A percentile compares a stretch with the other conserved stretches of the same genome.
Conservation (phyloP, 2,113 vertebrate genomes). For the Natator depressus region DNA sequence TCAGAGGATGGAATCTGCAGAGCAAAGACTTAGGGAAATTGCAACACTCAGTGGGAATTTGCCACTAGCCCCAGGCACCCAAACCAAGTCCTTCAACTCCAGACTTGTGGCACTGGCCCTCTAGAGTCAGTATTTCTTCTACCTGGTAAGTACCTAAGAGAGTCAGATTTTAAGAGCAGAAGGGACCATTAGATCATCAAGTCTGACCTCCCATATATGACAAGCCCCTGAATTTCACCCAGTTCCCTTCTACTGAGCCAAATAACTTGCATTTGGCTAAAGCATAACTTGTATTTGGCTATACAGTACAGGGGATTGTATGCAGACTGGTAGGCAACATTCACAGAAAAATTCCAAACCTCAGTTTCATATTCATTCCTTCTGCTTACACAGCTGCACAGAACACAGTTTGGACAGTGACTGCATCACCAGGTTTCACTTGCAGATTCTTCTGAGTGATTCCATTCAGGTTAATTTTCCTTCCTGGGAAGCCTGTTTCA, state of each 20-base stretch:
- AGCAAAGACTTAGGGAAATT: not conserved
- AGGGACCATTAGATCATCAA: not conserved
- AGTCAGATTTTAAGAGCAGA: not conserved
- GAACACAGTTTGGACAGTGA: conserved; percentile 83
- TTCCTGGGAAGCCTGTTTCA: conserved; percentile 87
- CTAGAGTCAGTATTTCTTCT: not conserved
- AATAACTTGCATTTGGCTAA: not conserved
- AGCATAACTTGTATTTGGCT: not conserved
- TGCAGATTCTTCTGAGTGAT: conserved; percentile 82
- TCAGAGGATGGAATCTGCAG: not conserved
- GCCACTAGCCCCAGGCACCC: not conserved
- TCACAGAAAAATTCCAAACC: conserved; percentile 66
- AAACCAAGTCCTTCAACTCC: not conserved
- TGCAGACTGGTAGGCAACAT: rapidly evolving
- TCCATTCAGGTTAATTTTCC: conserved; percentile 85
- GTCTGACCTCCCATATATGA: not conserved
- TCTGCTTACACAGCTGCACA: conserved; percentile 88
- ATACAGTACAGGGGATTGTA: not conserved
- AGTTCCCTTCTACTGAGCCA: not conserved
- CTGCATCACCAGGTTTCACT: conserved; percentile 80
- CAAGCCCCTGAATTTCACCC: not conserved
- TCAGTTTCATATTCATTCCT: conserved; percentile 78
- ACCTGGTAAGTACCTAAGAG: no score
- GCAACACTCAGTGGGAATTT: not conserved
- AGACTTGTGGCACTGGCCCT: not conserved